Percentiles rank a stretch among this genome's conserved stretches.
These are phyloP conservation scores for Lycia hirtaria DNA, from an alignment of 2,888 invertebrate genomes.

Conservation along the genomic window DNA sequence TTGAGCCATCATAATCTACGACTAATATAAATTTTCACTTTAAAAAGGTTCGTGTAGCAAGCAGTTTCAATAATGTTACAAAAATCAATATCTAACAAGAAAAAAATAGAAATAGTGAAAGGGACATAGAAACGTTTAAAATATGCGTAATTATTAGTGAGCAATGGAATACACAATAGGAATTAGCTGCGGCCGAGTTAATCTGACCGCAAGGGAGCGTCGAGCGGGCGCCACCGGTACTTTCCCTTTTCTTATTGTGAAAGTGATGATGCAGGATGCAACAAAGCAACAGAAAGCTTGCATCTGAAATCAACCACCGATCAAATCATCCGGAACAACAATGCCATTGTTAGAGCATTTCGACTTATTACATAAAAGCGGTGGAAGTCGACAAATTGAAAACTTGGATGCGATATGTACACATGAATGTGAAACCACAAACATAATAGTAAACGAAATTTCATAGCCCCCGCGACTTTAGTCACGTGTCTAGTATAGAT, in stretches of 20 bases:
- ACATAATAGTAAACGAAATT: slow-evolving; percentile 55
- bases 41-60: too few species aligned
- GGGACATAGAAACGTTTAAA: slow-evolving; percentile 61
- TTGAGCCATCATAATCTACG: too few species aligned
- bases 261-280: slow-evolving; percentile 80
- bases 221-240: slow-evolving; percentile 75
- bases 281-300: slow-evolving; percentile 67
- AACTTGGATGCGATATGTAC: slow-evolving; percentile 22
- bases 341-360: slow-evolving; percentile 43
- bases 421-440: slow-evolving; percentile 41
- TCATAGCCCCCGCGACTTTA: slow-evolving; percentile 51
- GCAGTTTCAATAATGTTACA: too few species aligned
- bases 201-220: slow-evolving; percentile 84
- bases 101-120: slow-evolving; percentile 23
- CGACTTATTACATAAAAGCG: slow-evolving; percentile 35
- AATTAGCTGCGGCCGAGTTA: slow-evolving; percentile 73
- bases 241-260: slow-evolving; percentile 84
- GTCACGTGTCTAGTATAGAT: slow-evolving; percentile 54
- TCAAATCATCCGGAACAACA: slow-evolving; percentile 50
- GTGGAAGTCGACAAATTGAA: slow-evolving; percentile 32
- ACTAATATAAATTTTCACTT: too few species aligned
- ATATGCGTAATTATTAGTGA: slow-evolving; percentile 64
- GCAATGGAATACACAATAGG: slow-evolving; percentile 77
- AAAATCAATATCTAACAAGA: not conserved
- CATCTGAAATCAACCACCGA: slow-evolving; percentile 65